Percentiles rank a stretch among this genome's conserved stretches.
Conservation (phyloP, 2,888 invertebrate species). For the Brachypterus glaber region DNA sequence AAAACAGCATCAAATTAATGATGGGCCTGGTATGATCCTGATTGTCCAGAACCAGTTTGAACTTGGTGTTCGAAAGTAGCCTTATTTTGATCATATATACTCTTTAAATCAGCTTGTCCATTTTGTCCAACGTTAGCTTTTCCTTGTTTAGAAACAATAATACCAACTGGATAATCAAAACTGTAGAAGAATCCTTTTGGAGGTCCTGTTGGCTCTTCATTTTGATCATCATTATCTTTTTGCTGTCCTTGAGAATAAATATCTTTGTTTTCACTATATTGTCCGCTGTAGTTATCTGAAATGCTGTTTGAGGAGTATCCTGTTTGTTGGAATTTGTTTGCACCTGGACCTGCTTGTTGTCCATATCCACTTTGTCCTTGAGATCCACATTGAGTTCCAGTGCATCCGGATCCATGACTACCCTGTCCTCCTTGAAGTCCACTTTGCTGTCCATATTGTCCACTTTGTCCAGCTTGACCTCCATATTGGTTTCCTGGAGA, state of each 20-base stretch:
- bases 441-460: conserved; percentile 9
- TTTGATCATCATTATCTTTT: conserved; percentile 20
- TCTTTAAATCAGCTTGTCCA: conserved; percentile 24
- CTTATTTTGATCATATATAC: conserved; percentile 32
- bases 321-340: conserved; percentile 10
- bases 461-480: too few species aligned
- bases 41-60: neutral
- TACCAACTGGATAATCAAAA: conserved; percentile 57
- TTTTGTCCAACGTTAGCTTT: conserved; percentile 23
- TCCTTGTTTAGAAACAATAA: conserved; percentile 35
- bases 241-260: conserved; percentile 15
- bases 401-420: too few species aligned
- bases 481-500: too few species aligned
- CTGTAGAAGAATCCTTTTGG: conserved; percentile 67
- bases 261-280: conserved; percentile 21
- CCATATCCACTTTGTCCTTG: neutral
- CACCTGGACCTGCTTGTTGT: neutral
- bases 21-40: neutral
- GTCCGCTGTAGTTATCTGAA: conserved; percentile 18
- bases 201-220: conserved; percentile 39
- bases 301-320: too few species aligned
- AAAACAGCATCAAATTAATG: neutral
- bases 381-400: neutral
- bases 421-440: conserved; percentile 6
- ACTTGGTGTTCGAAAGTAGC: conserved; percentile 32